Evolutionary conservation across 2,797 vertebrate genomes (phyloP).

Genomic region (Ceryle rudis): DNA sequence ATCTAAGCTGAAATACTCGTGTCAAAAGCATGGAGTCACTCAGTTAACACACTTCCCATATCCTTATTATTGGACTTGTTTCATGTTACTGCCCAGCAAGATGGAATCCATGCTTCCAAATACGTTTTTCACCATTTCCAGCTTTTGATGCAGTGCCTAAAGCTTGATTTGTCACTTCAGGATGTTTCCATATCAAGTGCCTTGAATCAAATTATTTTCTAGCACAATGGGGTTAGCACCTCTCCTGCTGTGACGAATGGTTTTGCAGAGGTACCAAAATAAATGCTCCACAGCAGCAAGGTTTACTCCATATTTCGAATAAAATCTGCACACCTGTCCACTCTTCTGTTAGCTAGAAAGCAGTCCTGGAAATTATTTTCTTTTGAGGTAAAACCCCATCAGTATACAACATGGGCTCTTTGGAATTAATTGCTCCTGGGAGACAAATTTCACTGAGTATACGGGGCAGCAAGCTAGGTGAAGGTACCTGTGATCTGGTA

Average conservation of each 20-base stretch:
- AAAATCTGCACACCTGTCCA: slow-evolving; percentile 29
- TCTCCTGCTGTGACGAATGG: slow-evolving; percentile 9
- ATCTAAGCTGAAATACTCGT: not conserved
- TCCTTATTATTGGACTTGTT: not conserved
- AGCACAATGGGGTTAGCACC: slow-evolving; percentile 62
- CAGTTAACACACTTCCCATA: not conserved
- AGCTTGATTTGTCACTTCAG: slow-evolving; percentile 13
- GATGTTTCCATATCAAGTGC: slow-evolving; percentile 54
- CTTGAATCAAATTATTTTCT: slow-evolving; percentile 69
- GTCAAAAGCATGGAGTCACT: not conserved
- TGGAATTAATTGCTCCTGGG: not conserved
- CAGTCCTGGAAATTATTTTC: slow-evolving; percentile 9
- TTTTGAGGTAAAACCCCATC: not conserved
- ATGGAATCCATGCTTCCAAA: not conserved
- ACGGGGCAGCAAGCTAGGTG: not conserved
- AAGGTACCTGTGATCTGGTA: not conserved
- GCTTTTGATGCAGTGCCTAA: slow-evolving; percentile 7
- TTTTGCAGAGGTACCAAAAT: slow-evolving; percentile 38
- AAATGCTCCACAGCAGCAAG: slow-evolving; percentile 11
- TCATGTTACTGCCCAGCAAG: not conserved
- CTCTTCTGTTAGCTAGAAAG: not conserved
- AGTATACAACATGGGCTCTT: not conserved
- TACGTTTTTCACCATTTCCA: not conserved
- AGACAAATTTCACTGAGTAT: not conserved
- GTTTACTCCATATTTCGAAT: not conserved